Conservation (phyloP, 2,113 vertebrate species). For the Mixornis gularis region DNA sequence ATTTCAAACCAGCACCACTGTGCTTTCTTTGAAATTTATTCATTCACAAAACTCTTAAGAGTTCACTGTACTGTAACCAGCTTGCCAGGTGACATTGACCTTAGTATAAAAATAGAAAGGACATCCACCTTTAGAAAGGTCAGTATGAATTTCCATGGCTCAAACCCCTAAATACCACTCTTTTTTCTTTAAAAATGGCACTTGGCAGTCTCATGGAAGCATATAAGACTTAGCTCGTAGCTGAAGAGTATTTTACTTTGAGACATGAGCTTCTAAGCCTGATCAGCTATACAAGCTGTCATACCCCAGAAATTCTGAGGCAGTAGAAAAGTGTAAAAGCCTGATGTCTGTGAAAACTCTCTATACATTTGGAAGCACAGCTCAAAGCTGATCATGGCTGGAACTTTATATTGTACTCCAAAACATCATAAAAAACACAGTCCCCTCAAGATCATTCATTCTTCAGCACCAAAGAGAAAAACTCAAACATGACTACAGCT, state of each 20-base stretch:
- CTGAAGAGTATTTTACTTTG: not conserved
- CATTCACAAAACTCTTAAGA: conserved; percentile 37
- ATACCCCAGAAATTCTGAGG: not conserved
- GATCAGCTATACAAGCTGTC: not conserved
- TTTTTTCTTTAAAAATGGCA: not conserved
- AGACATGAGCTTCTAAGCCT: not conserved
- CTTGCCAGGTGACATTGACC: conserved; percentile 44
- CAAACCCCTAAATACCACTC: not conserved
- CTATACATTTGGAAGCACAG: not conserved
- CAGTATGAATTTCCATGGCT: not conserved
- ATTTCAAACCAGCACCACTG: not conserved
- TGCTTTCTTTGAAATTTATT: conserved; percentile 25
- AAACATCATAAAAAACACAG: not conserved
- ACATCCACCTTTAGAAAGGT: conserved; percentile 10
- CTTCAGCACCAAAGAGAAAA: not conserved
- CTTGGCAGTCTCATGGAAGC: not conserved
- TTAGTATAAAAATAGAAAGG: conserved; percentile 48
- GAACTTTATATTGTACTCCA: not conserved
- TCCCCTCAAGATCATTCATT: not conserved
- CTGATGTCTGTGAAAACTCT: not conserved
- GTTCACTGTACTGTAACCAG: conserved; percentile 26
- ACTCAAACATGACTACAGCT: not conserved
- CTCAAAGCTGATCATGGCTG: not conserved
- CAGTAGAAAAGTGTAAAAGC: not conserved
- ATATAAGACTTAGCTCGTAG: not conserved